Conservation (phyloP, 2,888 invertebrate genomes). For the Slavum lentiscoides region DNA sequence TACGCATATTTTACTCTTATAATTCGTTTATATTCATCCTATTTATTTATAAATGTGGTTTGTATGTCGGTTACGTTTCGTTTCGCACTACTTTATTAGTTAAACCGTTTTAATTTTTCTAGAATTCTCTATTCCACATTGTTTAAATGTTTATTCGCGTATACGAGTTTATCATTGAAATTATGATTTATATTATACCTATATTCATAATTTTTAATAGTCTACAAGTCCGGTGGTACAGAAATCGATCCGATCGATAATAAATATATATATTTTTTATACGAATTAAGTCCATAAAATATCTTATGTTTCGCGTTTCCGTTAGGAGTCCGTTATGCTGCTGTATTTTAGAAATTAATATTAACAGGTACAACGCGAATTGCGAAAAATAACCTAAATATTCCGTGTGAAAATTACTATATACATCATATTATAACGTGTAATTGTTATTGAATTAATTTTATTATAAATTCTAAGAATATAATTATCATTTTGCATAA, state of each 20-base stretch:
- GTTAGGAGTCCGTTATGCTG: background rate
- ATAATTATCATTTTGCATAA: too few species aligned
- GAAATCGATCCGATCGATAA: background rate
- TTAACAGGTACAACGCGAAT: background rate
- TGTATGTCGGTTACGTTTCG: too few species aligned
- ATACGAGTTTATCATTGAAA: background rate
- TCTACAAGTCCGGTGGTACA: background rate
- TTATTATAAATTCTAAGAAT: too few species aligned
- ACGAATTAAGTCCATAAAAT: background rate
- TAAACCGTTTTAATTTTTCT: too few species aligned
- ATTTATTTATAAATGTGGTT: too few species aligned
- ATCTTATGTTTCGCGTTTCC: too few species aligned
- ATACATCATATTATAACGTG: too few species aligned
- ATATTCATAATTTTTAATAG: background rate
- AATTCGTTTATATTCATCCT: too few species aligned
- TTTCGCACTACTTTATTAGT: too few species aligned
- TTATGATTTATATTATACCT: background rate
- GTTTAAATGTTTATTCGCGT: background rate
- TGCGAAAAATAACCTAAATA: background rate
- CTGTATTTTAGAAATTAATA: background rate
- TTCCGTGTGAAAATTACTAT: constrained; percentile 13
- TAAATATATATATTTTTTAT: background rate
- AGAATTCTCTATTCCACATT: too few species aligned
- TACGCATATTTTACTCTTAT: too few species aligned
- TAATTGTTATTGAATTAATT: too few species aligned